A percentile compares a stretch with the other conserved stretches of the same genome.
phyloP scores from a whole-genome alignment of 92 coral and sea anemone species.

The Epizoanthus ramosus region DNA sequence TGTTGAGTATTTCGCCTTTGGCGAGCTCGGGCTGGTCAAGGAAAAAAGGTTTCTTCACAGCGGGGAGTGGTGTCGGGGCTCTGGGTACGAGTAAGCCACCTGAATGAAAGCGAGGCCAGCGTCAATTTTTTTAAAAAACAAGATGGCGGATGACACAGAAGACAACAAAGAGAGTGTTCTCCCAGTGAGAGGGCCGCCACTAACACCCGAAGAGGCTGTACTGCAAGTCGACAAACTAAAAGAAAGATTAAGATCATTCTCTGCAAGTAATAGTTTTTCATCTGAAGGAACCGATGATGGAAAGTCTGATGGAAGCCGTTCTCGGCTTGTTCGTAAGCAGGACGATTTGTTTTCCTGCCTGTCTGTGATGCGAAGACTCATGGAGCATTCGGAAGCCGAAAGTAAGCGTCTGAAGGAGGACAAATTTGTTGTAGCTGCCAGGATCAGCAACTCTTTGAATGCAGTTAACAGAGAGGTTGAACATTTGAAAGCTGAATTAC shows the following conservation, averaged over 20 bases:
- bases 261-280: constrained; percentile 61
- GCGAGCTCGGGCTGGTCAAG: too few relatives aligned
- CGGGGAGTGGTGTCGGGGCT: not conserved
- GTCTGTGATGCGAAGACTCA: constrained; percentile 93
- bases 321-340: constrained; percentile 73
- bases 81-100: not conserved
- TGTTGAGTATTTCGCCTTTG: too few relatives aligned
- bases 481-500: constrained; percentile 87
- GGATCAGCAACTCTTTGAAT: constrained; percentile 85
- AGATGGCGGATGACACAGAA: constrained; percentile 37
- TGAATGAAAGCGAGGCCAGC: constrained; percentile 75
- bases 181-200: constrained; percentile 49
- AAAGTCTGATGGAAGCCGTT: constrained; percentile 57
- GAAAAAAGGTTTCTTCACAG: too few relatives aligned
- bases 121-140: constrained; percentile 46
- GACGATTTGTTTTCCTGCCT: constrained; percentile 92
- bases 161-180: constrained; percentile 35
- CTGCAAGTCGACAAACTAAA: constrained; percentile 68
- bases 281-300: constrained; percentile 69
- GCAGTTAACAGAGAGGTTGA: constrained; percentile 96
- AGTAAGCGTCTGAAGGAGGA: constrained; percentile 94
- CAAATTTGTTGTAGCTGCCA: constrained; percentile 86
- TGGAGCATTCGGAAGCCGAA: constrained; percentile 97
- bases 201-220: constrained; percentile 67
- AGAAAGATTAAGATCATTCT: constrained; percentile 76